A percentile compares a stretch with the other conserved stretches of the same genome.
Conservation (phyloP, 2,113 vertebrate species). For the Onychostoma macrolepis region DNA sequence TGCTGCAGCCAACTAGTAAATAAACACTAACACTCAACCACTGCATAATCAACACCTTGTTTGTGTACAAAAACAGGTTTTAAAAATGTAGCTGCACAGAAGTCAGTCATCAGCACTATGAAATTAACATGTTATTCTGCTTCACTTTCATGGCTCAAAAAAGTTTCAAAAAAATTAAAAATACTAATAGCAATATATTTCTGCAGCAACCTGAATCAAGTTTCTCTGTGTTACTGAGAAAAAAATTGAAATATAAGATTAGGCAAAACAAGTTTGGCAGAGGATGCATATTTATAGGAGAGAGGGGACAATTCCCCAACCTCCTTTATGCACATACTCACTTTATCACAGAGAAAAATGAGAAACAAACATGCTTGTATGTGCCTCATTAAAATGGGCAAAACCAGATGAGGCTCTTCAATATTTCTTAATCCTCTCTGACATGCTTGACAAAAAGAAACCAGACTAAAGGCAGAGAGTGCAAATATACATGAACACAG, state of each 20-base stretch:
- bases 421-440: background rate
- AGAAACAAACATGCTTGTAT: background rate
- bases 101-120: background rate
- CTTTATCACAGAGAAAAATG: background rate
- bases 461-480: background rate
- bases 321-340: background rate
- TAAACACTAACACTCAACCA: background rate
- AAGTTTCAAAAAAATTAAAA: background rate
- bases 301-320: background rate
- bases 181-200: background rate
- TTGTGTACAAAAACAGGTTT: background rate
- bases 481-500: background rate
- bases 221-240: background rate
- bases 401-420: background rate
- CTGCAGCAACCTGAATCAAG: background rate
- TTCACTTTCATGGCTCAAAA: background rate
- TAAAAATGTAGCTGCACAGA: background rate
- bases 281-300: background rate
- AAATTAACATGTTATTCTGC: background rate
- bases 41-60: background rate
- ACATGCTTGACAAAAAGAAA: slow-evolving; percentile 23
- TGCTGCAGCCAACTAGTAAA: background rate
- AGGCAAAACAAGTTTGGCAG: background rate
- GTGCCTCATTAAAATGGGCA: background rate
- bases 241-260: background rate